phyloP scores from a whole-genome alignment of 2,888 invertebrate species.

The Catocala fraxini region DNA sequence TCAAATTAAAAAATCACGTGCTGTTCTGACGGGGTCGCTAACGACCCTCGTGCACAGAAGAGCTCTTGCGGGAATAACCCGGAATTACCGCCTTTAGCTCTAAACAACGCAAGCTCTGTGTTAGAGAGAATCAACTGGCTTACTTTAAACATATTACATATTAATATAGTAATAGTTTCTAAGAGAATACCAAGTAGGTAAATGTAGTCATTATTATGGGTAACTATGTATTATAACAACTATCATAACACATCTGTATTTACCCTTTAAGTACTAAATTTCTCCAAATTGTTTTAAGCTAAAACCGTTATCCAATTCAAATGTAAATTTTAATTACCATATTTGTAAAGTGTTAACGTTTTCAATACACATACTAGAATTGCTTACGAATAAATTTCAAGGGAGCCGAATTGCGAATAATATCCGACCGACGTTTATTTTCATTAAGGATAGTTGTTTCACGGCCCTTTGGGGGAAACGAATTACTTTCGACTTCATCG shows the following conservation, averaged over 20 bases:
- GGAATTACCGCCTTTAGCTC: constrained; percentile 54
- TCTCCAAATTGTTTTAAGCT: constrained; percentile 12
- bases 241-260: too few species aligned
- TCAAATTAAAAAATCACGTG: constrained; percentile 60
- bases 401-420: constrained; percentile 40
- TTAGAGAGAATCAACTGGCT: constrained; percentile 39
- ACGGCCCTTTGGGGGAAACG: constrained; percentile 39
- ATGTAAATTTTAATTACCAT: constrained; percentile 37
- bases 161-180: too few species aligned
- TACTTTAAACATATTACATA: constrained; percentile 31
- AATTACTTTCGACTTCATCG: constrained; percentile 50
- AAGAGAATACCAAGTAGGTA: too few species aligned
- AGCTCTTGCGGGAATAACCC: constrained; percentile 64
- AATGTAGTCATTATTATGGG: too few species aligned
- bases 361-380: constrained; percentile 21
- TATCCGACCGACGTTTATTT: constrained; percentile 53
- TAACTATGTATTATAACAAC: too few species aligned
- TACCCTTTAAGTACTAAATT: background rate
- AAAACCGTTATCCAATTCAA: constrained; percentile 35
- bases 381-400: constrained; percentile 46
- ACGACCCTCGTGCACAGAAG: constrained; percentile 55
- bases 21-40: constrained; percentile 54
- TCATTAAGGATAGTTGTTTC: constrained; percentile 50
- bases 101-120: constrained; percentile 44
- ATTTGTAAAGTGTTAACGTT: constrained; percentile 16